Conservation (phyloP, 2,113 vertebrate species). For the Ginglymostoma cirratum region DNA sequence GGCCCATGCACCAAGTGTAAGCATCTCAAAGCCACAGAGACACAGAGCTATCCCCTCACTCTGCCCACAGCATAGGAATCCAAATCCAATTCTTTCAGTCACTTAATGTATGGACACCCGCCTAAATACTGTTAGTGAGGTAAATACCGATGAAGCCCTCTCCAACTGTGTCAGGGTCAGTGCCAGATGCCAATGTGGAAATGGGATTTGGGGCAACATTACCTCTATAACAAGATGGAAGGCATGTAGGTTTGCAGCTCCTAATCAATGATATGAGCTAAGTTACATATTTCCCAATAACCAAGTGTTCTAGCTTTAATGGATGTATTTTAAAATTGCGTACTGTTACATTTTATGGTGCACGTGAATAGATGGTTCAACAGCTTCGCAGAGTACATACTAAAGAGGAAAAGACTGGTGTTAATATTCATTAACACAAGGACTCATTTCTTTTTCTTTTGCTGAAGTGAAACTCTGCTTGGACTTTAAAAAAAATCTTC, state of each 20-base stretch:
- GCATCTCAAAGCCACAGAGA: background rate
- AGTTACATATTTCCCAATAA: background rate
- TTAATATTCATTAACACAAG: background rate
- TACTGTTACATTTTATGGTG: background rate
- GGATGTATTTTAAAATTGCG: background rate
- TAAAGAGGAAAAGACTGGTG: background rate
- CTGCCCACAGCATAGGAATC: background rate
- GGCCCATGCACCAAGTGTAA: background rate
- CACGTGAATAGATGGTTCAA: background rate
- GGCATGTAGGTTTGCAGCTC: background rate
- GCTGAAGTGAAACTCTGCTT: background rate
- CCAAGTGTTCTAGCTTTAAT: background rate
- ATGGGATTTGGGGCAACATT: background rate
- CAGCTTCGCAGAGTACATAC: background rate
- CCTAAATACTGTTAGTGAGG: background rate
- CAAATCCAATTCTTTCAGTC: background rate
- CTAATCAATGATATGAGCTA: background rate
- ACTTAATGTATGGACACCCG: background rate
- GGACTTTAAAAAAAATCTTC: background rate
- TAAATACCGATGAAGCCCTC: background rate
- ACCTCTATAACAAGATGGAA: background rate
- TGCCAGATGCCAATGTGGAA: background rate
- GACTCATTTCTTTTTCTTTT: background rate
- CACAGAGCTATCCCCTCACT: too few relatives aligned
- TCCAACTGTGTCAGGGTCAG: background rate